phyloP scores from a whole-genome alignment of 1,140 invertebrate species.

The Drosophila lini region DNA sequence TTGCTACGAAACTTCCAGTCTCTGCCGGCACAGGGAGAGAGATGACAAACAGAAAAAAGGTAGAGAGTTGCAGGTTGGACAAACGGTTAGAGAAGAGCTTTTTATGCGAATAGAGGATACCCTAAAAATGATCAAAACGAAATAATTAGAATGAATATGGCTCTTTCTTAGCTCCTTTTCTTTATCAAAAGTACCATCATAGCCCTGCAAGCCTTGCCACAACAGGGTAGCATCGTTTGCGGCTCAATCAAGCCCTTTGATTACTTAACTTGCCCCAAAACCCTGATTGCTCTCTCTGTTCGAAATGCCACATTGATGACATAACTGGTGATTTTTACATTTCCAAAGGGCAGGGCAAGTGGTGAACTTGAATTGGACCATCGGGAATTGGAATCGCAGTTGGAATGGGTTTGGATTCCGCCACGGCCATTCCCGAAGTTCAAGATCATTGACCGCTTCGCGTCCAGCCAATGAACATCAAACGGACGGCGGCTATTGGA shows the following conservation, averaged over 20 bases:
- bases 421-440: constrained; percentile 8
- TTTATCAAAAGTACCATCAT: not conserved
- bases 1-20: constrained; percentile 28
- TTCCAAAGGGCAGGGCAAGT: constrained; percentile 67
- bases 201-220: not conserved
- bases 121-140: not conserved
- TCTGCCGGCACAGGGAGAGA: constrained; percentile 1
- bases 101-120: not conserved
- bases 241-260: constrained; percentile 65
- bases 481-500: constrained; percentile 43
- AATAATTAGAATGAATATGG: no score
- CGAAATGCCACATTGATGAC: constrained; percentile 71
- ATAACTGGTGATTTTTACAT: constrained; percentile 72
- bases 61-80: constrained; percentile 2
- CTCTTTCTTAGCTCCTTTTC: no score
- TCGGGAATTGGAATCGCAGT: constrained; percentile 54
- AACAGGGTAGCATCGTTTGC: not conserved
- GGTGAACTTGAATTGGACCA: constrained; percentile 77
- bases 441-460: constrained; percentile 74
- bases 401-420: constrained; percentile 38
- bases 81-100: not conserved
- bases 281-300: constrained; percentile 7
- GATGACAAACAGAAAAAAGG: constrained; percentile 49
- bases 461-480: constrained; percentile 47
- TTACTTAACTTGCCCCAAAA: constrained; percentile 66